Evolutionary conservation across 1,140 invertebrate genomes (phyloP).

Genomic region (Hermatobates lingyangjiaoensis): DNA sequence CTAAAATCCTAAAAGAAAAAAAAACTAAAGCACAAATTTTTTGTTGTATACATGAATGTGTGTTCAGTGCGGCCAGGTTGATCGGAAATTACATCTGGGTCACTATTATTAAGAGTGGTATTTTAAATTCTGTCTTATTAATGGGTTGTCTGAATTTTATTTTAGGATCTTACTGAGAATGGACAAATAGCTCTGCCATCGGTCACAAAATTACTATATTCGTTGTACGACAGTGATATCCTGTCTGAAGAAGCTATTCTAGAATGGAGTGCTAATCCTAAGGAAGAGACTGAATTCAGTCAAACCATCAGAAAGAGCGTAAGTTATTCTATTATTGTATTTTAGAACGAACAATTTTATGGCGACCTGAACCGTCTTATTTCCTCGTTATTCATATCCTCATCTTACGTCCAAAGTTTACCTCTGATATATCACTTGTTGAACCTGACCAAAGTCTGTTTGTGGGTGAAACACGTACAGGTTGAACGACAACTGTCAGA

Average conservation of each 20-base stretch:
- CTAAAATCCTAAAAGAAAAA: not conserved
- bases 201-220: conserved; percentile 39
- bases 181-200: conserved; percentile 24
- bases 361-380: too few relatives aligned
- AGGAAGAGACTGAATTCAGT: conserved; percentile 25
- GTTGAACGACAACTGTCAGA: too few relatives aligned
- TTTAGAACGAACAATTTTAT: too few relatives aligned
- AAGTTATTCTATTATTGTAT: conserved; percentile 1
- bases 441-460: too few relatives aligned
- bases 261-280: conserved; percentile 48
- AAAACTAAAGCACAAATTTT: not conserved
- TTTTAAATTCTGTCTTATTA: not conserved
- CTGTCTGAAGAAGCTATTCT: conserved; percentile 59
- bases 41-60: not conserved
- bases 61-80: not conserved
- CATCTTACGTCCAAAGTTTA: too few relatives aligned
- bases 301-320: conserved; percentile 20
- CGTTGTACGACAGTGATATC: conserved; percentile 64
- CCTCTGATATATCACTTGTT: too few relatives aligned
- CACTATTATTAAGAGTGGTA: too few relatives aligned
- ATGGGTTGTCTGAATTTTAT: not conserved
- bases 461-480: too few relatives aligned
- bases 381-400: too few relatives aligned
- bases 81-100: too few relatives aligned
- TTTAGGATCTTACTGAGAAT: conserved; percentile 22